Base-by-base conservation (phyloP, 2,113 vertebrate genomes). In the Elephantulus edwardii region DNA sequence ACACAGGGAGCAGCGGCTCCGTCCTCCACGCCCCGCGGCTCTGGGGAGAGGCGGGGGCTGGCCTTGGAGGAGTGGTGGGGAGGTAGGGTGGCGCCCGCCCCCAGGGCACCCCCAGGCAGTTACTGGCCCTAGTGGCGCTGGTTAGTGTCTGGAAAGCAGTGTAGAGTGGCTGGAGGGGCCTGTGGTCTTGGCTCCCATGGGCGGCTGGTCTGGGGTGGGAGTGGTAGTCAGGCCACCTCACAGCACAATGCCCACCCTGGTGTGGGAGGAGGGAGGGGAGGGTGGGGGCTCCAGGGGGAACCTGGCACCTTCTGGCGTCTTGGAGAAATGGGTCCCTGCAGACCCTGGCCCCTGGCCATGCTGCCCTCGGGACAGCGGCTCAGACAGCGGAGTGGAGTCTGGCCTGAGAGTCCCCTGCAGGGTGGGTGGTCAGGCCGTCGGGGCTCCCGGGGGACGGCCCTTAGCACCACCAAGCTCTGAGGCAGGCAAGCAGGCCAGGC, bases 381-480 rank as follows among this genome's bases (percentile, higher is more conserved):
- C 71, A 33, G 90, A 33, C 44, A 28, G 58, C 26, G 74, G 68
- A 83, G 71, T 40, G 19, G 58, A 26, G 13, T 40, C 64, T 24
- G 88, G 72, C 38, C 8, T 60, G 71, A 68, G 54, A 42, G 7
- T 33, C 86, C 86, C 28, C 16, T 3, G 84, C 74, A 42, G 50
- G 19, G 0, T 8, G 2, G 38, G 19, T 40, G 38, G 44, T n/a
- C 30, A 26, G 38, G 50, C 74, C 30, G 0, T 10, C 5, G 19
- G 72, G 83, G 11, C 68, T 46, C 33, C 82, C 76, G 4, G 13
- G 66, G 70, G 74, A 78, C 46, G 91, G 82, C 76, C 79, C 0
- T 77, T 96, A 96, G 96, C 96, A 96, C 96, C 96, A 91, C 90
- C 93, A 94, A 93, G 90, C 76, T 93, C 85, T 92, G 48, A 10